Percentiles rank a stretch among this genome's conserved stretches.
Conservation (phyloP, 2,797 vertebrate species). For the Bovichtus diacanthus region DNA sequence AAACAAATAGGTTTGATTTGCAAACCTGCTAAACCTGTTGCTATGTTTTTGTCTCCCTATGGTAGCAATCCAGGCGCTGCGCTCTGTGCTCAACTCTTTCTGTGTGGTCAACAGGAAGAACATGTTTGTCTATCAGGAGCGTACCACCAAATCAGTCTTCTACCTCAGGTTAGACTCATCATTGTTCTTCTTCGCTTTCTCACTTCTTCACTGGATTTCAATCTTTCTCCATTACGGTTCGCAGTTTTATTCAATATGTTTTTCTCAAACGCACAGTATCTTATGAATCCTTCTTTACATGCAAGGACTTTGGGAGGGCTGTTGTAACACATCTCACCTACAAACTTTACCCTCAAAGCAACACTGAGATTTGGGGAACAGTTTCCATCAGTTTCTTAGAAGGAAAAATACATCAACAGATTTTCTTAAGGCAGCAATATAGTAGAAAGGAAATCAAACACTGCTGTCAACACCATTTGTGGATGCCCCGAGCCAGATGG, state of each 20-base stretch:
- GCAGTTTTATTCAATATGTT: background rate
- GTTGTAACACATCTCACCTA: background rate
- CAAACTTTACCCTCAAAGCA: background rate
- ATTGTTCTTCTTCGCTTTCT: background rate
- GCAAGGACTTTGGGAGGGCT: background rate
- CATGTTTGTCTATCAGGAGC: slow-evolving; percentile 99
- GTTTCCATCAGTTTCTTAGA: slow-evolving; percentile 8
- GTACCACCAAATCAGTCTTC: slow-evolving; percentile 96
- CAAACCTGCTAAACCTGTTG: background rate
- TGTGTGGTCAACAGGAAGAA: slow-evolving; percentile 98
- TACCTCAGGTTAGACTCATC: slow-evolving; percentile 92
- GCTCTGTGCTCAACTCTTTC: slow-evolving; percentile 96
- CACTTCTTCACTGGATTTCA: background rate
- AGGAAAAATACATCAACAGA: slow-evolving; percentile 8
- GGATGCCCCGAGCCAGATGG: background rate
- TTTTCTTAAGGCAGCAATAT: background rate
- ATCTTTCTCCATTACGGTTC: background rate
- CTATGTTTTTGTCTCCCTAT: slow-evolving; percentile 8
- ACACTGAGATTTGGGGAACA: background rate
- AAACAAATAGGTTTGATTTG: background rate
- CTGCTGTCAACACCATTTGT: slow-evolving; percentile 34
- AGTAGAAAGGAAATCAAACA: slow-evolving; percentile 7
- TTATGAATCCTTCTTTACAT: background rate
- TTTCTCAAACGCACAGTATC: background rate
- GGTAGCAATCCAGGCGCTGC: slow-evolving; percentile 94